phyloP scores from a whole-genome alignment of 2,888 invertebrate species.

The Drosophila bunnanda region DNA sequence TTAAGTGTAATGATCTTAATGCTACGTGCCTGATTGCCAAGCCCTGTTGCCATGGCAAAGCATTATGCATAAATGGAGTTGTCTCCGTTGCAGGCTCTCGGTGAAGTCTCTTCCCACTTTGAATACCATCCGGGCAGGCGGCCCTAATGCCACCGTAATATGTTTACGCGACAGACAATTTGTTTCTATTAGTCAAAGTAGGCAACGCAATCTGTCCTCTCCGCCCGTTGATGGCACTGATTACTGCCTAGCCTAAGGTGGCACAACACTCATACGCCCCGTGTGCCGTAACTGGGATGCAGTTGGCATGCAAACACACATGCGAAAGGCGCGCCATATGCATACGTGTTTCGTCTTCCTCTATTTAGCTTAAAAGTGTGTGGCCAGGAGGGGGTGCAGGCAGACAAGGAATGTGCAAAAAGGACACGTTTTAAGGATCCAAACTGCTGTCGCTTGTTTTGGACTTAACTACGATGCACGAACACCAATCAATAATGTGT shows the following conservation, averaged over 20 bases:
- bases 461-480: slow-evolving; percentile 22
- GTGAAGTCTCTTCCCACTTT: slow-evolving; percentile 27
- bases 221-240: slow-evolving; percentile 41
- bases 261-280: slow-evolving; percentile 49
- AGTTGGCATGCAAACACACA: slow-evolving; percentile 30
- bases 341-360: slow-evolving; percentile 62
- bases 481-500: slow-evolving; percentile 17
- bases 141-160: slow-evolving; percentile 61
- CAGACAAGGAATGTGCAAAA: neutral
- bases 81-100: slow-evolving; percentile 17
- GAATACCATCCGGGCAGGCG: slow-evolving; percentile 28
- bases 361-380: slow-evolving; percentile 54
- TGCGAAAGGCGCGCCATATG: slow-evolving; percentile 8
- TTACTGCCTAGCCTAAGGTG: slow-evolving; percentile 2
- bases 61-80: slow-evolving; percentile 43
- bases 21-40: slow-evolving; percentile 47
- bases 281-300: slow-evolving; percentile 32
- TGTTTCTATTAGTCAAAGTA: slow-evolving; percentile 62
- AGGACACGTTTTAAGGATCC: slow-evolving; percentile 36
- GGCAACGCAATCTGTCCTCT: slow-evolving; percentile 21
- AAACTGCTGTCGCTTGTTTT: slow-evolving; percentile 22
- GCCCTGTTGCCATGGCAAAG: slow-evolving; percentile 43
- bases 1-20: slow-evolving; percentile 56
- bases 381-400: neutral
- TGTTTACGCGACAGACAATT: slow-evolving; percentile 63